These are phyloP conservation scores for Peromyscus eremicus DNA, from an alignment of 2,797 vertebrate genomes.

Conservation along the genomic window DNA sequence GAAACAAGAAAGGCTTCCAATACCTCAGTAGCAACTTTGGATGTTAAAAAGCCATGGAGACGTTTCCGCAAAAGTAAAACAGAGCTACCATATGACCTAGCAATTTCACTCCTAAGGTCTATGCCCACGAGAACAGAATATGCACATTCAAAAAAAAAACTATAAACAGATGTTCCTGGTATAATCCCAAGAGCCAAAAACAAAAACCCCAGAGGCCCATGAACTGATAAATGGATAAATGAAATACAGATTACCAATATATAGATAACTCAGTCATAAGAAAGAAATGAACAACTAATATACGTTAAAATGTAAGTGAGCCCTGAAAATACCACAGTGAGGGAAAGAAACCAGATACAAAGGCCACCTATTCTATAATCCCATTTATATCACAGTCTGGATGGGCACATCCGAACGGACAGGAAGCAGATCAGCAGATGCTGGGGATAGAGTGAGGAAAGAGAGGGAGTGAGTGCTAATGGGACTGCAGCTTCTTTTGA, in stretches of 20 bases:
- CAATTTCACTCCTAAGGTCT: background rate
- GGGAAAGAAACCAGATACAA: background rate
- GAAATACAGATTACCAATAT: background rate
- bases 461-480: background rate
- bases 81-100: background rate
- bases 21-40: background rate
- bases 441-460: background rate
- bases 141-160: background rate
- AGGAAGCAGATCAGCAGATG: background rate
- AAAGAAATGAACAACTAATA: background rate
- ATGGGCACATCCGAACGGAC: background rate
- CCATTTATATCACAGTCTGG: background rate
- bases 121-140: background rate
- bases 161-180: background rate
- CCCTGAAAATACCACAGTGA: background rate
- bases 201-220: background rate
- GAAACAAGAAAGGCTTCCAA: slow-evolving; percentile 16
- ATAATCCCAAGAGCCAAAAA: background rate
- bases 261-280: background rate
- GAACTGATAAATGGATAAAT: background rate
- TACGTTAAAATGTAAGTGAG: background rate
- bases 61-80: slow-evolving; percentile 11
- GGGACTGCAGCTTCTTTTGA: background rate
- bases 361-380: background rate
- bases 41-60: background rate